phyloP scores from a whole-genome alignment of 2,888 invertebrate genomes.

The Acrobeloides nanus region DNA sequence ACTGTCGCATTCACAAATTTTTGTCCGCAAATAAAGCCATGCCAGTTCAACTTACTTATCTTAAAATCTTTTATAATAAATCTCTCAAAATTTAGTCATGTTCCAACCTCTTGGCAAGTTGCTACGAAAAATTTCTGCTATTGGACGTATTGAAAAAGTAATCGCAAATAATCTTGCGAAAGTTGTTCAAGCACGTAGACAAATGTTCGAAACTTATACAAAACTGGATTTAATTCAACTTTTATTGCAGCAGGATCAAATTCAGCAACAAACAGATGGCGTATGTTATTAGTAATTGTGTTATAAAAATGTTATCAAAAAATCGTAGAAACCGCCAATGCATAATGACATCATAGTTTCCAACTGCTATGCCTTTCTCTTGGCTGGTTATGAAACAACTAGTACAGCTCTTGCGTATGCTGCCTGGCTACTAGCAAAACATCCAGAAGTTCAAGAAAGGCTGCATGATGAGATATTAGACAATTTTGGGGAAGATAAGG shows the following conservation, averaged over 20 bases:
- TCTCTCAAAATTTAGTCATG: no score
- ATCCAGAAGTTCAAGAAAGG: conserved; percentile 56
- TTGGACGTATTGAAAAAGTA: conserved; percentile 7
- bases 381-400: conserved; percentile 61
- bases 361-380: conserved; percentile 57
- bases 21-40: no score
- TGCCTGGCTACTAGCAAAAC: conserved; percentile 57
- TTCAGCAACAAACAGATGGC: conserved; percentile 13
- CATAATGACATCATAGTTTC: conserved; percentile 53
- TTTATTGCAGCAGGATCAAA: conserved; percentile 19
- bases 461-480: conserved; percentile 56
- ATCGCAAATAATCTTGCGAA: conserved; percentile 12
- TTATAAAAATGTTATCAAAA: no score
- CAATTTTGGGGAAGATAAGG: no score
- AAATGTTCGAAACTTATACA: conserved; percentile 14
- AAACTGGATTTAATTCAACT: conserved; percentile 32
- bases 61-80: no score
- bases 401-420: conserved; percentile 58
- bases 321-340: conserved; percentile 22
- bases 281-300: no score
- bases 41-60: no score
- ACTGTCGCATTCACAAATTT: no score
- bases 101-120: conserved; percentile 2
- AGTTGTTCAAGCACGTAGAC: conserved; percentile 11
- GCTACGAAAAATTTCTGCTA: no score